Conservation (phyloP, 2,888 invertebrate genomes). For the Dryococelus australis region DNA sequence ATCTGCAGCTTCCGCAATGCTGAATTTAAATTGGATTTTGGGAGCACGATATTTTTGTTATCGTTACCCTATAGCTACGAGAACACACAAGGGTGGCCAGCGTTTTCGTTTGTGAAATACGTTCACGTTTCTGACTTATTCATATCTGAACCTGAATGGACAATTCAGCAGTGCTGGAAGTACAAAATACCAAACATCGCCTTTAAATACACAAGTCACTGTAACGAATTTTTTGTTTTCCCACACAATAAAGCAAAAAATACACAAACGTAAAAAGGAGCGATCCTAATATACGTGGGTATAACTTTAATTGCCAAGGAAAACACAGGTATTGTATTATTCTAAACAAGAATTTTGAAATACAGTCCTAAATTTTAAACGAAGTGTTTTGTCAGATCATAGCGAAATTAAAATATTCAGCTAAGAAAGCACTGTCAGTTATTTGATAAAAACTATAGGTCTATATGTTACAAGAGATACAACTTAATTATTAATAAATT, state of each 20-base stretch:
- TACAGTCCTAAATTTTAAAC: no score
- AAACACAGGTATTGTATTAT: no score
- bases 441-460: no score
- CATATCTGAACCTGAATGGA: background rate
- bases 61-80: background rate
- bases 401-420: no score
- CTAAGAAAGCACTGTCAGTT: no score
- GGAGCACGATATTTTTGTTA: conserved; percentile 5
- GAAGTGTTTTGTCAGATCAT: no score
- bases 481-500: no score
- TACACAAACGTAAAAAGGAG: background rate
- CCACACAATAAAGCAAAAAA: background rate
- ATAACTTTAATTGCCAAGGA: no score
- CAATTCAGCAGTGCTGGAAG: background rate
- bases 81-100: background rate
- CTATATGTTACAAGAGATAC: no score
- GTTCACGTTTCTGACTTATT: conserved; percentile 8
- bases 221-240: background rate
- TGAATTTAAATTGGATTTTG: conserved; percentile 10
- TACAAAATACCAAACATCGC: background rate
- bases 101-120: conserved; percentile 10
- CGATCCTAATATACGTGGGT: background rate
- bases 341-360: no score
- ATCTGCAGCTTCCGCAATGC: conserved; percentile 16
- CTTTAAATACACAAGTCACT: background rate